Conservation (phyloP, 2,113 vertebrate genomes). For the Numenius arquata region DNA sequence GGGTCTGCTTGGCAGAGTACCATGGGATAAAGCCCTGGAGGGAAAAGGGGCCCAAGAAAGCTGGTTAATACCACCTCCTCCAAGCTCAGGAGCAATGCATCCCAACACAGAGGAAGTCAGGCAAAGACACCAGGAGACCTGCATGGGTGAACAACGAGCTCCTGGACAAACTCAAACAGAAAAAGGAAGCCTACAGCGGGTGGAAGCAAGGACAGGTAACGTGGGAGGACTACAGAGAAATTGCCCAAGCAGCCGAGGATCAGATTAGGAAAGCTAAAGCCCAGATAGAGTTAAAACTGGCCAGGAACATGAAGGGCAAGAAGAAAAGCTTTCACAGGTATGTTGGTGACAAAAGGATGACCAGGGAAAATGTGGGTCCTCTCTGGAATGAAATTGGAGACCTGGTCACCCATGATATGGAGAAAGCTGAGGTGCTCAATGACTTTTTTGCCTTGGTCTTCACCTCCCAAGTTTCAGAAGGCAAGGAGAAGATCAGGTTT, state of each 20-base stretch:
- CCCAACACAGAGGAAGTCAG: background rate
- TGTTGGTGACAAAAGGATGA: background rate
- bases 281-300: background rate
- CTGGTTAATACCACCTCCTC: background rate
- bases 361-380: background rate
- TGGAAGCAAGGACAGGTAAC: background rate
- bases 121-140: background rate
- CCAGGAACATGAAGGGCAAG: background rate
- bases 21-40: background rate
- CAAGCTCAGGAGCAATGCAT: background rate
- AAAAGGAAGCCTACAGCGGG: background rate
- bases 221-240: background rate
- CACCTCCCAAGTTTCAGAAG: too few relatives aligned
- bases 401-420: background rate
- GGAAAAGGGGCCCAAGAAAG: background rate
- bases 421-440: background rate
- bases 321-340: background rate
- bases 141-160: background rate
- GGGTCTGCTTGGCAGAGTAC: background rate
- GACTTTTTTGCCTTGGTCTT: too few relatives aligned
- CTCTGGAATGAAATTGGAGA: too few relatives aligned
- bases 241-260: background rate
- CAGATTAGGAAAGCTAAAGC: background rate
- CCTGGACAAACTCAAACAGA: background rate
- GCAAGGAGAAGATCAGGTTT: too few relatives aligned